Percentiles rank a stretch among this genome's conserved stretches.
These are phyloP conservation scores for Falco rusticolus DNA, from an alignment of 2,797 vertebrate species.

Conservation along the genomic window DNA sequence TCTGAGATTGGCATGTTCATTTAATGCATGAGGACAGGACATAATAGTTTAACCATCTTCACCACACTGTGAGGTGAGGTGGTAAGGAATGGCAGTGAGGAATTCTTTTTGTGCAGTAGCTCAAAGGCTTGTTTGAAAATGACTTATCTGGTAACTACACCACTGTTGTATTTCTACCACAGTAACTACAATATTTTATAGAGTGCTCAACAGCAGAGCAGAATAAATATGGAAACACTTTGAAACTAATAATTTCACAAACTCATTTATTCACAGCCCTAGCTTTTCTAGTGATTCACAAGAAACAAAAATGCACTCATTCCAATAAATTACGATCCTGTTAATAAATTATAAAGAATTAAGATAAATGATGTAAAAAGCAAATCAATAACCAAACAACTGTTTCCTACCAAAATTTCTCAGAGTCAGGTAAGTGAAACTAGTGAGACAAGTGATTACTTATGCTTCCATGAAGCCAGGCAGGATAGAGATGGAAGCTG, in stretches of 20 bases:
- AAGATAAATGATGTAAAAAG: neutral
- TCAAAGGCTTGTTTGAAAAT: neutral
- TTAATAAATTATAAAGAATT: neutral
- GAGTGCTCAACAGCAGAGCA: neutral
- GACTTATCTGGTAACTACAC: neutral
- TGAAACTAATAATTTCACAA: neutral
- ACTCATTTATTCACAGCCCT: neutral
- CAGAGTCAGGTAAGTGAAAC: neutral
- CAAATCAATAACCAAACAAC: neutral
- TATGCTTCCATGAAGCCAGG: neutral
- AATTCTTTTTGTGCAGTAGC: neutral
- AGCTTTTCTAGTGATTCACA: neutral
- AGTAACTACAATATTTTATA: neutral
- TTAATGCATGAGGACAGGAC: neutral
- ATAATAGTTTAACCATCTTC: neutral
- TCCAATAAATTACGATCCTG: neutral
- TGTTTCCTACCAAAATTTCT: neutral
- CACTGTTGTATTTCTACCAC: neutral
- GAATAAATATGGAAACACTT: neutral
- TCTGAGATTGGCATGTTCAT: neutral
- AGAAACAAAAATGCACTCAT: neutral
- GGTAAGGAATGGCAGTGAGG: neutral
- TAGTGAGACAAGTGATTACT: neutral
- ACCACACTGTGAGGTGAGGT: neutral
- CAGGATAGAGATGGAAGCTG: neutral